Percentiles rank a stretch among this genome's conserved stretches.
phyloP scores from a whole-genome alignment of 1,140 invertebrate species.

The Bemisia tabaci region DNA sequence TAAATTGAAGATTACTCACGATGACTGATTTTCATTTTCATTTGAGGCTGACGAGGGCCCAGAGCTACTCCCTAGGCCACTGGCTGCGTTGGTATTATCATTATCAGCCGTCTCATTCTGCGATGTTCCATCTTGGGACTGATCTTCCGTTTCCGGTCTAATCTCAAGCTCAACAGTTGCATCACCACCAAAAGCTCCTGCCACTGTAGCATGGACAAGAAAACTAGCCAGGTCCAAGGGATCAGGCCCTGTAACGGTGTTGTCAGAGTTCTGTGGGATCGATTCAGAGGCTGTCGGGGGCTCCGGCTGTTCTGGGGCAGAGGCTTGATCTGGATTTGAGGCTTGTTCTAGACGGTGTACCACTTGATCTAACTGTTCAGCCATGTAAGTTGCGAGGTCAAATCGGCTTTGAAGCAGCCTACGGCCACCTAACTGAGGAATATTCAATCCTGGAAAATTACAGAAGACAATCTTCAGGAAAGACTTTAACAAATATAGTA shows the following conservation, averaged over 20 bases:
- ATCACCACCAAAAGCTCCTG: background rate
- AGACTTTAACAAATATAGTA: too few species aligned
- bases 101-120: background rate
- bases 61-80: background rate
- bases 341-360: slow-evolving; percentile 20
- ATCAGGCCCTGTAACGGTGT: background rate
- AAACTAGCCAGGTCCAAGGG: background rate
- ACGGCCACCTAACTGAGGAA: background rate
- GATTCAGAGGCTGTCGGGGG: slow-evolving; percentile 28
- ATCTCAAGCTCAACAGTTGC: background rate
- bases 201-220: background rate
- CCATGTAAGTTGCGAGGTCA: background rate
- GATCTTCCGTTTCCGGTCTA: background rate
- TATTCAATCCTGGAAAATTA: background rate
- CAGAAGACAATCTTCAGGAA: too few species aligned
- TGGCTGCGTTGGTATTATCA: background rate
- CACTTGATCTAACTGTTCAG: background rate
- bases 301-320: background rate
- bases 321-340: slow-evolving; percentile 9
- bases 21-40: background rate
- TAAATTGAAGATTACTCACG: background rate
- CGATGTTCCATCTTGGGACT: background rate
- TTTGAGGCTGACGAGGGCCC: background rate
- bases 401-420: background rate
- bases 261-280: slow-evolving; percentile 18